Evolutionary conservation across 2,797 vertebrate genomes (phyloP).

Genomic region (Poeciliopsis presidionis): DNA sequence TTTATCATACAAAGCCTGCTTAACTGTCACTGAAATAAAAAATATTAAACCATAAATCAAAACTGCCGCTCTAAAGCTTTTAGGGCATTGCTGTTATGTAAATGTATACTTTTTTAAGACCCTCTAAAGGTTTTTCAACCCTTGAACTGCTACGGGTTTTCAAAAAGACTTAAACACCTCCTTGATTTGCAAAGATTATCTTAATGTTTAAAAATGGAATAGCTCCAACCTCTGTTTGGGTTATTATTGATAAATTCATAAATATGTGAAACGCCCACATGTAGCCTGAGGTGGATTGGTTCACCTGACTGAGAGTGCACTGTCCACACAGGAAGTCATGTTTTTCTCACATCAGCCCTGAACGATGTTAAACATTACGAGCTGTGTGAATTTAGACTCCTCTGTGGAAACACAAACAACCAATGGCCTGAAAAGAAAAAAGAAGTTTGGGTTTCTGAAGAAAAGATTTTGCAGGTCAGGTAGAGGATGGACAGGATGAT

Average conservation of each 20-base stretch:
- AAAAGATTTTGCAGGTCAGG: not conserved
- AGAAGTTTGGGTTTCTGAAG: not conserved
- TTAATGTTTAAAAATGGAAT: not conserved
- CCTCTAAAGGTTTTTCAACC: not conserved
- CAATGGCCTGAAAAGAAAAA: not conserved
- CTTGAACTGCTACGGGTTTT: not conserved
- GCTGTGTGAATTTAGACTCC: not conserved
- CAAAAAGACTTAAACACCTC: not conserved
- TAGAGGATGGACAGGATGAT: not conserved
- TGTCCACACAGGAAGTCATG: not conserved
- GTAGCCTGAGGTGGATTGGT: not conserved
- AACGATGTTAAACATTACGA: not conserved
- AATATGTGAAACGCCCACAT: not conserved
- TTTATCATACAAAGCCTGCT: not conserved
- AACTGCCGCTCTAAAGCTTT: not conserved
- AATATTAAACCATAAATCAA: constrained; percentile 2
- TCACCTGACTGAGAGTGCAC: not conserved
- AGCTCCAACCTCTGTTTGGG: not conserved
- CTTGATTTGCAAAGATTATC: not conserved
- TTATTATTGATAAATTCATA: not conserved
- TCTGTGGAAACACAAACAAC: not conserved
- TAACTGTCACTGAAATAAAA: not conserved
- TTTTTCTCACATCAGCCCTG: not conserved
- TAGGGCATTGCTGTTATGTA: not conserved
- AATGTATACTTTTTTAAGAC: not conserved